Conservation (phyloP, 2,888 invertebrate genomes). For the Petrolisthes cinctipes region DNA sequence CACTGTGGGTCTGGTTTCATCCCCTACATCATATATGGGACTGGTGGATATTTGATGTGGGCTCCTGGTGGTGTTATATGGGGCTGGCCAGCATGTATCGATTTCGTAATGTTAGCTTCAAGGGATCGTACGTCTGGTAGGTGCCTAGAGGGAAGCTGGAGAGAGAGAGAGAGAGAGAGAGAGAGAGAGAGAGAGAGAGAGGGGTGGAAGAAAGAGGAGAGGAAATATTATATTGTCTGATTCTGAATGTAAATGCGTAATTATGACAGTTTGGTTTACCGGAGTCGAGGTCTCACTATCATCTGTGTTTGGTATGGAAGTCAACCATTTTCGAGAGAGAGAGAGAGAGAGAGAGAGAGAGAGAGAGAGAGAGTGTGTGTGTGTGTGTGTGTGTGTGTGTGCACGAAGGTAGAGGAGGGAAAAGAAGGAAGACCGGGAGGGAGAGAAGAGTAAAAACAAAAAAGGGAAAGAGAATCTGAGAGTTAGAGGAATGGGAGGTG, state of each 20-base stretch:
- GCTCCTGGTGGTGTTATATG: neutral
- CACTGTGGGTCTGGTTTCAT: too few relatives aligned
- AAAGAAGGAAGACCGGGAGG: neutral
- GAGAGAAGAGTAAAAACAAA: neutral
- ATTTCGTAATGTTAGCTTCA: neutral
- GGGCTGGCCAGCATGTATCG: neutral
- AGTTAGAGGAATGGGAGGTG: neutral
- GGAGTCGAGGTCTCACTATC: neutral
- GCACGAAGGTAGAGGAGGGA: too few relatives aligned
- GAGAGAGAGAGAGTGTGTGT: too few relatives aligned
- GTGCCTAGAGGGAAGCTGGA: constrained; percentile 7
- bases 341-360: neutral
- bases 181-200: constrained; percentile 18
- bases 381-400: neutral
- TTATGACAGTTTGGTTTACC: neutral
- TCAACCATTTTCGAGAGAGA: neutral
- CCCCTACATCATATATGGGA: neutral
- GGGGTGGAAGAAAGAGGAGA: neutral
- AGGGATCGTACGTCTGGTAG: constrained; percentile 1
- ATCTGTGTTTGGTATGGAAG: neutral
- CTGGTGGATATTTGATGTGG: neutral
- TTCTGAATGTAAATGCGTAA: neutral
- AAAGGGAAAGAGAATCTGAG: too few relatives aligned
- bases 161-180: constrained; percentile 13
- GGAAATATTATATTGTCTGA: neutral